These are phyloP conservation scores for Stenodera caucasica DNA, from an alignment of 2,888 invertebrate genomes.

Conservation along the genomic window DNA sequence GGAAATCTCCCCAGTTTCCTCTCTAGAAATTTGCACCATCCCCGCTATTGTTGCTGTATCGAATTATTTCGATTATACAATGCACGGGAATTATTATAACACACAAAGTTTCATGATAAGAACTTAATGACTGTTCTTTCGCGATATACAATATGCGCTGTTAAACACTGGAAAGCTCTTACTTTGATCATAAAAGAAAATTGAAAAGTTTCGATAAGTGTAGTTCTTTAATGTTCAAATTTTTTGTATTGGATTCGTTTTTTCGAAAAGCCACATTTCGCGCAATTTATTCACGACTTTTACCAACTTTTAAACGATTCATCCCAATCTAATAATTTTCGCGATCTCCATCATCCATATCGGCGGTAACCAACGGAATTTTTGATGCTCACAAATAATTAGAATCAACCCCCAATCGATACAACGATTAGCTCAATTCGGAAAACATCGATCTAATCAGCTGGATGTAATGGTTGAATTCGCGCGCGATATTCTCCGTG, in stretches of 20 bases:
- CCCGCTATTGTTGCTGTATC: too few relatives aligned
- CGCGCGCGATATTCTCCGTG: background rate
- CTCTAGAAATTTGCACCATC: background rate
- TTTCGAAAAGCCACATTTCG: constrained; percentile 32
- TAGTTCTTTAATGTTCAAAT: background rate
- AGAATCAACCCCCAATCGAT: constrained; percentile 16
- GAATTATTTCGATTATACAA: too few relatives aligned
- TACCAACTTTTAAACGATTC: constrained; percentile 32
- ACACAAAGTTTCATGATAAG: constrained; percentile 40
- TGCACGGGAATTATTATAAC: too few relatives aligned
- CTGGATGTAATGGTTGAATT: background rate
- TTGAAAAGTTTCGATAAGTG: constrained; percentile 42
- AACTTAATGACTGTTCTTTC: constrained; percentile 47
- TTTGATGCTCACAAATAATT: background rate
- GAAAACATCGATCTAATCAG: constrained; percentile 1
- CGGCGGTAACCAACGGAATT: background rate
- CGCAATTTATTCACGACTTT: constrained; percentile 30
- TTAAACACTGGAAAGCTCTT: constrained; percentile 49
- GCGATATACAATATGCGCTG: constrained; percentile 35
- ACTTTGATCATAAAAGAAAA: constrained; percentile 48
- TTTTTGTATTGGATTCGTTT: constrained; percentile 3
- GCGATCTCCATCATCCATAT: too few relatives aligned
- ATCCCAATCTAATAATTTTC: constrained; percentile 21
- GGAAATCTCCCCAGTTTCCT: background rate
- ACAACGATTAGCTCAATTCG: constrained; percentile 37